Evolutionary conservation across 2,797 vertebrate genomes (phyloP).

Genomic region (Carduelis carduelis): DNA sequence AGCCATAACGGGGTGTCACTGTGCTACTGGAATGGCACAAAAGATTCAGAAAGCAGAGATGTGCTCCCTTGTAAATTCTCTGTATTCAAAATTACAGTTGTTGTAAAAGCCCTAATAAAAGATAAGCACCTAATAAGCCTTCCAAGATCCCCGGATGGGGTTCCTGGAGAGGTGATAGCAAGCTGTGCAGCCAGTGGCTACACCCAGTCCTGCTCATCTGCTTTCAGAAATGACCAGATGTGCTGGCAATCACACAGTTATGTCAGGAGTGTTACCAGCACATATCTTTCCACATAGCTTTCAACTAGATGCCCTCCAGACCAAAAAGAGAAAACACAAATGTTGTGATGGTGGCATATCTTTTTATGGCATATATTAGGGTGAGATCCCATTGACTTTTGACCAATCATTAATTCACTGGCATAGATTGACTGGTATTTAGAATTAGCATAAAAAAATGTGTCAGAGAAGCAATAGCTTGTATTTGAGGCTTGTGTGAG

Average conservation of each 20-base stretch:
- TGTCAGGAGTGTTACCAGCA: neutral
- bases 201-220: neutral
- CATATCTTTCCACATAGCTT: neutral
- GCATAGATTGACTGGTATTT: neutral
- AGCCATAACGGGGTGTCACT: neutral
- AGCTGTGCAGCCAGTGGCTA: neutral
- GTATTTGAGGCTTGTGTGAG: neutral
- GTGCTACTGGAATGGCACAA: neutral
- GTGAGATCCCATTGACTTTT: neutral
- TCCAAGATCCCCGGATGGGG: accelerated
- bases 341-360: neutral
- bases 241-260: neutral
- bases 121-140: neutral
- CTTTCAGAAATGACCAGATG: neutral
- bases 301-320: neutral
- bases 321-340: neutral
- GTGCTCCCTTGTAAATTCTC: neutral
- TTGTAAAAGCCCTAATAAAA: neutral
- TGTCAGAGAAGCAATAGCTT: neutral
- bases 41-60: neutral
- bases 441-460: neutral
- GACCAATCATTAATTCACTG: neutral
- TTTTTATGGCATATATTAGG: neutral
- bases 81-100: neutral
- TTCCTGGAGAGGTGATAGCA: neutral